Evolutionary conservation across 2,113 vertebrate genomes (phyloP).

Genomic region (Sitta europaea): DNA sequence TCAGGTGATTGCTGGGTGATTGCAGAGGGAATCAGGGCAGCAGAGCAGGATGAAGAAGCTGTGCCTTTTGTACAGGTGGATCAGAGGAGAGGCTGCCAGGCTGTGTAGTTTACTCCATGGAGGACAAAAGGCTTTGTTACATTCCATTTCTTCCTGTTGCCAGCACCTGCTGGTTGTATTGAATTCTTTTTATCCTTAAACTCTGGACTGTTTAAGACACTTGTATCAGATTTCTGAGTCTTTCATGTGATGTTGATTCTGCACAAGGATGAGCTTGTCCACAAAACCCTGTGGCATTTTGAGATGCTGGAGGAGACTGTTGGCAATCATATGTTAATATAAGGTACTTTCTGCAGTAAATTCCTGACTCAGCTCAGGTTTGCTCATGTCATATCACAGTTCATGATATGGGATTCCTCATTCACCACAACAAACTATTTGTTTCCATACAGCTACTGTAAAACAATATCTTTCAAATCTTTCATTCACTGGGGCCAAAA

Average conservation of each 20-base stretch:
- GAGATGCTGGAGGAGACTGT: background rate
- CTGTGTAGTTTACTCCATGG: background rate
- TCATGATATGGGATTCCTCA: background rate
- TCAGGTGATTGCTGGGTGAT: background rate
- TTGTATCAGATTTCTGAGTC: background rate
- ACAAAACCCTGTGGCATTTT: background rate
- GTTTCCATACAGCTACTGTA: background rate
- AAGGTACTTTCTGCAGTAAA: background rate
- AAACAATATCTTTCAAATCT: background rate
- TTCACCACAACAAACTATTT: background rate
- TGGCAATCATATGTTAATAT: background rate
- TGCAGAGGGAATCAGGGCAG: background rate
- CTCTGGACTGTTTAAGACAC: background rate
- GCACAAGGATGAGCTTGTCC: background rate
- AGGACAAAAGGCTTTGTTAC: background rate
- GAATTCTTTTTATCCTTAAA: background rate
- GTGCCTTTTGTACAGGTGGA: background rate
- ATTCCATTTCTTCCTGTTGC: background rate
- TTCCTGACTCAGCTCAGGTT: background rate
- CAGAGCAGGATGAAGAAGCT: background rate
- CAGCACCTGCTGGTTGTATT: background rate
- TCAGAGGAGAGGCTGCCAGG: background rate
- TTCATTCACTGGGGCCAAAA: background rate
- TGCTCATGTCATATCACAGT: background rate
- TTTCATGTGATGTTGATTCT: background rate